Percentiles rank a stretch among this genome's conserved stretches.
Conservation (phyloP, 2,113 vertebrate genomes). For the Daubentonia madagascariensis region DNA sequence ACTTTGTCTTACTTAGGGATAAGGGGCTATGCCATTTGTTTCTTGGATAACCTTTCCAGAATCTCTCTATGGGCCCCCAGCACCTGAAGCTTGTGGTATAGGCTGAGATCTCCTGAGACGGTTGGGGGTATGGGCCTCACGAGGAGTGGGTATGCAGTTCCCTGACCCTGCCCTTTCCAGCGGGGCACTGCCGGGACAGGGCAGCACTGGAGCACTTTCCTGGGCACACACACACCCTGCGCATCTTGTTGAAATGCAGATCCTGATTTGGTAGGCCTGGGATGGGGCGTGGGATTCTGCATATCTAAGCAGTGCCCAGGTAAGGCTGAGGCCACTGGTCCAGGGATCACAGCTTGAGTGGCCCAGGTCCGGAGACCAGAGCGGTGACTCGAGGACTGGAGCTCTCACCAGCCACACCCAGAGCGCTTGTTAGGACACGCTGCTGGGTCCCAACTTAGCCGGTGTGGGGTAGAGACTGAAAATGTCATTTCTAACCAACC, state of each 20-base stretch:
- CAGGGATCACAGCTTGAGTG: not conserved
- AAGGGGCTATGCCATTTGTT: not conserved
- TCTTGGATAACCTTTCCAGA: not conserved
- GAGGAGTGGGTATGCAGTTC: rapidly evolving
- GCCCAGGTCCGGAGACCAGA: not conserved
- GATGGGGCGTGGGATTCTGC: not conserved
- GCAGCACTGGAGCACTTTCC: rapidly evolving
- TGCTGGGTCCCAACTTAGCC: too few species aligned
- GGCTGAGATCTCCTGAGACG: not conserved
- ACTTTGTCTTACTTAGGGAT: rapidly evolving
- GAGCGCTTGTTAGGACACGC: rapidly evolving
- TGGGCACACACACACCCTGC: rapidly evolving
- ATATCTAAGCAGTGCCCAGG: not conserved
- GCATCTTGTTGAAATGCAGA: not conserved
- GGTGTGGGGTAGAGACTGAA: not conserved
- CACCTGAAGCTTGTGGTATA: not conserved
- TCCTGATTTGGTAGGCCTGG: not conserved
- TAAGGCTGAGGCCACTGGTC: not conserved
- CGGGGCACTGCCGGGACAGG: too few species aligned
- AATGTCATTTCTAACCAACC: too few species aligned
- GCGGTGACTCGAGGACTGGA: rapidly evolving
- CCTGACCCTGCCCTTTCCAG: too few species aligned
- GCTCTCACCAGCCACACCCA: rapidly evolving
- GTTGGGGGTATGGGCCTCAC: rapidly evolving
- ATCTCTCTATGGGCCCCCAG: too few species aligned